phyloP scores from a whole-genome alignment of 2,888 invertebrate genomes.

The Lathronympha strigana region DNA sequence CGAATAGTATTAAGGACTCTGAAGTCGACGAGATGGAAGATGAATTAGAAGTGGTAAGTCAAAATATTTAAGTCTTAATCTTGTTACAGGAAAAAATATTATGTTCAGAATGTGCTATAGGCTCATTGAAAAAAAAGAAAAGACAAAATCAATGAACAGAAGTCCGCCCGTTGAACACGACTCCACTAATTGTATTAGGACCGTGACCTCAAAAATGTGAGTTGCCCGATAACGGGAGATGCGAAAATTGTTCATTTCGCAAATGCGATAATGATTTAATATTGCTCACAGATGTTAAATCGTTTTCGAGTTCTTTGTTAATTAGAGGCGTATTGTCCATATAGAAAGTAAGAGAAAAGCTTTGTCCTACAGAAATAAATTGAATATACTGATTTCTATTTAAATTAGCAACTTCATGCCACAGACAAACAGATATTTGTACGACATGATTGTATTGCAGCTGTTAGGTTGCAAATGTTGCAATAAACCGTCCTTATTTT shows the following conservation, averaged over 20 bases:
- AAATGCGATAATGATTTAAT: conserved; percentile 33
- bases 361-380: background rate
- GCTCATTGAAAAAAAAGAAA: background rate
- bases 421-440: too few relatives aligned
- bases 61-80: background rate
- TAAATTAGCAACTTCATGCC: too few relatives aligned
- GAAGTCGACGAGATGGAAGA: conserved; percentile 58
- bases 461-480: too few relatives aligned
- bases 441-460: too few relatives aligned
- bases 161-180: conserved; percentile 10
- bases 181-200: conserved; percentile 34
- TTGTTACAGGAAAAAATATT: too few relatives aligned
- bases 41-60: conserved; percentile 70
- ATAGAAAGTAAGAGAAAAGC: background rate
- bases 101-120: too few relatives aligned
- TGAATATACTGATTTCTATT: too few relatives aligned
- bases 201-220: conserved; percentile 34
- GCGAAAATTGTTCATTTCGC: conserved; percentile 23
- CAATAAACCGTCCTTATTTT: too few relatives aligned
- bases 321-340: background rate
- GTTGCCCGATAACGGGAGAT: conserved; percentile 28
- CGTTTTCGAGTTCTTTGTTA: conserved; percentile 1
- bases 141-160: conserved; percentile 19
- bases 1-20: conserved; percentile 55
- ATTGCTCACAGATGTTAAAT: conserved; percentile 25